Percentiles rank a stretch among this genome's conserved stretches.
Conservation (phyloP, 2,888 invertebrate species). For the Megalurothrips usitatus region DNA sequence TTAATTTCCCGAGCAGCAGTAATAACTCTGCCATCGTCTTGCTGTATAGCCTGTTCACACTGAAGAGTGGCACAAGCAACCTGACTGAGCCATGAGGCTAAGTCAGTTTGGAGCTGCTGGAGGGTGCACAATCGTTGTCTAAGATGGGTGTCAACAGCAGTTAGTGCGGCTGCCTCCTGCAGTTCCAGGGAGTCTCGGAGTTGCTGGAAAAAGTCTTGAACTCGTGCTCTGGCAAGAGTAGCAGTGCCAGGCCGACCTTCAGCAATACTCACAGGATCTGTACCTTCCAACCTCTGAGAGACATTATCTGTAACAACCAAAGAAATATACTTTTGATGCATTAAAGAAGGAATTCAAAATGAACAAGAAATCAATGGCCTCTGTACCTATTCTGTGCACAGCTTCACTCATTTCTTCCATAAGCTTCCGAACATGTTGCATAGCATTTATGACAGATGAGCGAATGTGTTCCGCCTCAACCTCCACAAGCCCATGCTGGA, state of each 20-base stretch:
- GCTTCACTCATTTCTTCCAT: constrained; percentile 53
- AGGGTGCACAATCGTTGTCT: constrained; percentile 51
- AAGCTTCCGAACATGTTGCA: constrained; percentile 52
- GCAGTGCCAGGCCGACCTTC: constrained; percentile 44
- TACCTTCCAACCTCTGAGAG: constrained; percentile 44
- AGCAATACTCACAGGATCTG: constrained; percentile 34
- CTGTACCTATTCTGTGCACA: constrained; percentile 48
- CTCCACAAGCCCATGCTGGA: constrained; percentile 52
- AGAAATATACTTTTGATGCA: constrained; percentile 26
- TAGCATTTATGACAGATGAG: constrained; percentile 48
- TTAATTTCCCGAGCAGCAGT: constrained; percentile 50
- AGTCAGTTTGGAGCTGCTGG: constrained; percentile 53
- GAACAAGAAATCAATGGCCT: not conserved
- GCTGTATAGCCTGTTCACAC: constrained; percentile 51
- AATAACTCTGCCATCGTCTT: constrained; percentile 52
- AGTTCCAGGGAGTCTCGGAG: constrained; percentile 50
- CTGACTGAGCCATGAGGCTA: constrained; percentile 50
- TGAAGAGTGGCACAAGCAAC: constrained; percentile 45
- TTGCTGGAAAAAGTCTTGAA: constrained; percentile 52
- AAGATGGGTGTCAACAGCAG: constrained; percentile 54
- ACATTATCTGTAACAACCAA: constrained; percentile 28
- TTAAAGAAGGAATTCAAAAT: not conserved
- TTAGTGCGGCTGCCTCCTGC: constrained; percentile 52
- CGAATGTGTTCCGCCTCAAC: constrained; percentile 55
- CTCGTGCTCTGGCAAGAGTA: constrained; percentile 47